Conservation (phyloP, 2,113 vertebrate genomes). For the Halichoeres trimaculatus region DNA sequence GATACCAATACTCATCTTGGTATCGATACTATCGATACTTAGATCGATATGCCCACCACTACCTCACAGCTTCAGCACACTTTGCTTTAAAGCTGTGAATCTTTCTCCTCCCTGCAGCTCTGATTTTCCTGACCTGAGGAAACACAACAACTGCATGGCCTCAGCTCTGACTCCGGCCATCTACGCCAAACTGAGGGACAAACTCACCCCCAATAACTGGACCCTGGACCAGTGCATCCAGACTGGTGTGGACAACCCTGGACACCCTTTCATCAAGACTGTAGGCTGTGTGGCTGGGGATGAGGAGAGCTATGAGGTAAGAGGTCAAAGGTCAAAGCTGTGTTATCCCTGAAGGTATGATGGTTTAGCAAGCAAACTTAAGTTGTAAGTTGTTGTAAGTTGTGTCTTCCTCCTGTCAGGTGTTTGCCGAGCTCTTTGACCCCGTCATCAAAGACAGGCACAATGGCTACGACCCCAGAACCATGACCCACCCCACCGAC, state of each 20-base stretch:
- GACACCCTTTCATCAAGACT: slow-evolving; percentile 96
- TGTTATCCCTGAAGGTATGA: too few relatives aligned
- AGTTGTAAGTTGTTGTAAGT: too few relatives aligned
- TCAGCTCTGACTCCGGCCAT: slow-evolving; percentile 88
- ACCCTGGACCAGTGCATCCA: slow-evolving; percentile 96
- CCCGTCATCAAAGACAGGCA: slow-evolving; percentile 91
- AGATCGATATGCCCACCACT: too few relatives aligned
- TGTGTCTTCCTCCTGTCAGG: slow-evolving; percentile 69
- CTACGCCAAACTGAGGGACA: slow-evolving; percentile 90
- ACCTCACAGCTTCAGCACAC: too few relatives aligned
- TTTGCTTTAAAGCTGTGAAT: too few relatives aligned
- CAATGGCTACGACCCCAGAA: slow-evolving; percentile 91
- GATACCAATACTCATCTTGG: too few relatives aligned
- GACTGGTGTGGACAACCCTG: slow-evolving; percentile 95
- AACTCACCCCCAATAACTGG: slow-evolving; percentile 89
- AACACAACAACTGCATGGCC: slow-evolving; percentile 98
- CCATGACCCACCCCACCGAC: slow-evolving; percentile 92
- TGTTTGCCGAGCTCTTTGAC: slow-evolving; percentile 93
- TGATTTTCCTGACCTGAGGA: slow-evolving; percentile 93
- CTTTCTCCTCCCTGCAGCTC: slow-evolving; percentile 77
- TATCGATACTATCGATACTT: too few relatives aligned
- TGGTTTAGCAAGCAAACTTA: too few relatives aligned
- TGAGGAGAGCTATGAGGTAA: slow-evolving; percentile 94
- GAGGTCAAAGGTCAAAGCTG: neutral
- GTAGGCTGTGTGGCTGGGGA: slow-evolving; percentile 96